Evolutionary conservation across 2,888 invertebrate genomes (phyloP), one percentile per base, ranked within the genome.

Genomic region (Parthenolecanium corni): DNA sequence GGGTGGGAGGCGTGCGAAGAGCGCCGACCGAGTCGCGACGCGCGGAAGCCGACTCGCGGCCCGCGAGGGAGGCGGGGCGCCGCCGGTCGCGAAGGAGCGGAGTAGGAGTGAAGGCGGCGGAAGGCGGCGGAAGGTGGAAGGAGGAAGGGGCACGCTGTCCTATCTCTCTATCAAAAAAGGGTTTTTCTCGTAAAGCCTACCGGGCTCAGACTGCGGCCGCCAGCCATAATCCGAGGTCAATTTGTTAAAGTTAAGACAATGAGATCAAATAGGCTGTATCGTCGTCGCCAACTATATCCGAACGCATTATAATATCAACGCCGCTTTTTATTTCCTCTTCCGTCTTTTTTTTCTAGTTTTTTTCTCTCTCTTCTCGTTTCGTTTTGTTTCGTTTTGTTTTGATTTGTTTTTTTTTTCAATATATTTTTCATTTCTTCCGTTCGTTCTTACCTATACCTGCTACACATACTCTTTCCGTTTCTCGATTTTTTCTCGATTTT

Each of bases 221-320:
- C 58, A 54, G 61, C 31, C 31, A 65, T 64, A 65, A 65, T 65
- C 65, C 64, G 65, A 65, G 65, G 65, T 65, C 65, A 65, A 65
- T 65, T 65, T 65, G 65, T 65, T 65, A 65, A 58, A 58, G 58
- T 58, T 58, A 58, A 58, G 58, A 58, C 58, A 58, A 58, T 58
- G 58, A 58, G 58, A 58, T 58, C 58, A 58, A 58, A 58, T 58
- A 58, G 58, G 58, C 58, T 58, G 58, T 58, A 49, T 58, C 58
- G 49, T 49, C 31, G 52, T 53, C 58, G 58, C 46, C 58, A 47
- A 46, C 58, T 58, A 58, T 58, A 58, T 58, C 58, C 58, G 38
- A 58, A 58, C 58, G 58, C 49, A 58, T 58, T 58, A 58, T 58
- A 58, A 58, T 58, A 58, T 58, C 58, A 58, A 58, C 58, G 58